These are phyloP conservation scores for Falco columbarius DNA, from an alignment of 2,797 vertebrate species.

Conservation along the genomic window DNA sequence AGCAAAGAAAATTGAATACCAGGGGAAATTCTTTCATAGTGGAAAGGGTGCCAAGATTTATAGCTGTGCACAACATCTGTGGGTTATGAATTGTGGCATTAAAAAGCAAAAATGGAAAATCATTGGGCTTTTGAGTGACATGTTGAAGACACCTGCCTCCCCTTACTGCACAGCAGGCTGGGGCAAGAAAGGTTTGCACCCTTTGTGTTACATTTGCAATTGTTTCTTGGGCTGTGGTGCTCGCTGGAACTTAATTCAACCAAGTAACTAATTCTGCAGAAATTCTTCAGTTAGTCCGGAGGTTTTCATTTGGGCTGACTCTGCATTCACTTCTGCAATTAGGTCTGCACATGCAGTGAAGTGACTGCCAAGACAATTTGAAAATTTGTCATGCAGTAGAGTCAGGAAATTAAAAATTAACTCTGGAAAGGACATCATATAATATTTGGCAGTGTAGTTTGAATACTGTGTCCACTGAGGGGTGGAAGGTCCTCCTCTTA, in stretches of 20 bases:
- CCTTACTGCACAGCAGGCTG: not conserved
- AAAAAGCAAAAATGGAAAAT: slow-evolving; percentile 19
- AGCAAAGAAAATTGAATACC: slow-evolving; percentile 61
- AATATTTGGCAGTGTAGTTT: slow-evolving; percentile 58
- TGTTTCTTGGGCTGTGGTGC: not conserved
- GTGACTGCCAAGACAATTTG: slow-evolving; percentile 58
- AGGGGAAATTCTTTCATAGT: not conserved
- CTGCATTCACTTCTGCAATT: slow-evolving; percentile 59
- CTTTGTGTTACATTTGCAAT: not conserved
- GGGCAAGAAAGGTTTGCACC: not conserved
- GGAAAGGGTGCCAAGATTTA: slow-evolving; percentile 34
- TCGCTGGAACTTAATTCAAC: slow-evolving; percentile 42
- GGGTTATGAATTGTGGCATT: slow-evolving; percentile 2
- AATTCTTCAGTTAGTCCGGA: slow-evolving; percentile 40
- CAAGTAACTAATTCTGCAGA: slow-evolving; percentile 59
- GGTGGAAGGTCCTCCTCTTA: slow-evolving; percentile 30
- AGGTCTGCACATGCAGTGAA: slow-evolving; percentile 48
- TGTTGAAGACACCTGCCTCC: slow-evolving; percentile 29
- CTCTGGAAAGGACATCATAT: slow-evolving; percentile 73
- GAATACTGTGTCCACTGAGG: slow-evolving; percentile 51
- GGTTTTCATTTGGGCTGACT: slow-evolving; percentile 67
- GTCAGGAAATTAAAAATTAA: slow-evolving; percentile 81
- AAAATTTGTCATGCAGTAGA: slow-evolving; percentile 61
- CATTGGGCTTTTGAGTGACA: not conserved
- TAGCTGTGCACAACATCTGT: not conserved